A percentile compares a stretch with the other conserved stretches of the same genome.
Evolutionary conservation across 1,140 invertebrate genomes (phyloP).

Genomic region (Octopus sinensis): DNA sequence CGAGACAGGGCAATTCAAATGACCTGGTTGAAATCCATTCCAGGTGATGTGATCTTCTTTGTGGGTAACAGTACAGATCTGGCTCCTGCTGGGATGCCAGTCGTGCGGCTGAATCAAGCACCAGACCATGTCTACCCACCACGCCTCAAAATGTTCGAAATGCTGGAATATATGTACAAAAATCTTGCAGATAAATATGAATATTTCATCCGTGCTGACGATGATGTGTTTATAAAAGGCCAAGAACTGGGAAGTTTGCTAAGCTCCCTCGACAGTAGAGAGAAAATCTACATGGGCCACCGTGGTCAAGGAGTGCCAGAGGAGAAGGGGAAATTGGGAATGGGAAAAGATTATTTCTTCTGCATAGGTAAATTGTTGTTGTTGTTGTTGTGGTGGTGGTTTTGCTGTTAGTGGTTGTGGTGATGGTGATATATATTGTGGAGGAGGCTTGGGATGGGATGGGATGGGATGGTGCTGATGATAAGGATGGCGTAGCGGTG

Average conservation of each 20-base stretch:
- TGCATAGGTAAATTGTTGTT: not conserved
- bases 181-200: conserved; percentile 83
- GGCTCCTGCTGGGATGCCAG: conserved; percentile 47
- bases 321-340: conserved; percentile 59
- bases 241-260: conserved; percentile 80
- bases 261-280: conserved; percentile 79
- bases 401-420: too few relatives aligned
- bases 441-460: too few relatives aligned
- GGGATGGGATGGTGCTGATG: too few relatives aligned
- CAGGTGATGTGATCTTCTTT: conserved; percentile 79
- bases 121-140: conserved; percentile 89
- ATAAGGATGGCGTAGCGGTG: too few relatives aligned
- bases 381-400: too few relatives aligned
- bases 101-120: conserved; percentile 74
- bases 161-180: conserved; percentile 95
- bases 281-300: conserved; percentile 72
- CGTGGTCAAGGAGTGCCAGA: conserved; percentile 66
- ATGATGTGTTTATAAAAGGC: conserved; percentile 88
- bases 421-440: too few relatives aligned
- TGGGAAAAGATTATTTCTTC: not conserved
- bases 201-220: conserved; percentile 95
- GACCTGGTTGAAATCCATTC: conserved; percentile 82
- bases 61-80: conserved; percentile 45
- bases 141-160: conserved; percentile 95
- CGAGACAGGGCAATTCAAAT: conserved; percentile 80